Conservation (phyloP, 1,140 invertebrate genomes). For the Papilio dardanus region DNA sequence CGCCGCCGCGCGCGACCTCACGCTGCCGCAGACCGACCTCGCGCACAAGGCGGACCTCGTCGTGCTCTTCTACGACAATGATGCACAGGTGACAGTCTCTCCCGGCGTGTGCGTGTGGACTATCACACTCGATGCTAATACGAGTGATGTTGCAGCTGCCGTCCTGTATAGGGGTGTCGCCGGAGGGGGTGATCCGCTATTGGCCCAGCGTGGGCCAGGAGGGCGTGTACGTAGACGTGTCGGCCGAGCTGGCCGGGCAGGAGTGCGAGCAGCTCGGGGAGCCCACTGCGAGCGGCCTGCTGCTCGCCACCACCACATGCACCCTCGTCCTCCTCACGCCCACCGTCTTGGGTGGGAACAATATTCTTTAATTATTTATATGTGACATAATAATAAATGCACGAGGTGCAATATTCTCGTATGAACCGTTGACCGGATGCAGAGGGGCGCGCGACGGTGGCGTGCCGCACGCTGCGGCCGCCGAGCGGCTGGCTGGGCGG, state of each 20-base stretch:
- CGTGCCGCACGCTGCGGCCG: slow-evolving; percentile 87
- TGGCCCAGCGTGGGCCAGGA: slow-evolving; percentile 96
- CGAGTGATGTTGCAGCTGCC: slow-evolving; percentile 83
- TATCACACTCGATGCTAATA: too few relatives aligned
- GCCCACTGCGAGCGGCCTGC: slow-evolving; percentile 88
- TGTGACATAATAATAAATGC: neutral
- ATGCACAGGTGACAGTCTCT: slow-evolving; percentile 83
- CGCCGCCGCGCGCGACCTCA: slow-evolving; percentile 85
- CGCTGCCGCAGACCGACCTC: slow-evolving; percentile 94
- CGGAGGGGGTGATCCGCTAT: slow-evolving; percentile 95
- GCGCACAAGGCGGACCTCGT: slow-evolving; percentile 95
- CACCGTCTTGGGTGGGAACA: slow-evolving; percentile 47
- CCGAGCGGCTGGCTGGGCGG: slow-evolving; percentile 94
- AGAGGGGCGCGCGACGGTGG: slow-evolving; percentile 86
- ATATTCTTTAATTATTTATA: neutral
- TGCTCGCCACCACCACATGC: slow-evolving; percentile 95
- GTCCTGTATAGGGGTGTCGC: slow-evolving; percentile 95
- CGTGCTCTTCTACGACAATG: slow-evolving; percentile 88
- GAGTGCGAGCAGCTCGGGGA: slow-evolving; percentile 91
- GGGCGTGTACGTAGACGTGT: slow-evolving; percentile 91
- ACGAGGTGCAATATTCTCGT: neutral
- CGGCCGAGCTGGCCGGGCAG: slow-evolving; percentile 91
- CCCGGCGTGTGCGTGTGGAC: neutral
- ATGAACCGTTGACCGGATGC: slow-evolving; percentile 24
- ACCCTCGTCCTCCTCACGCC: slow-evolving; percentile 89